Base-by-base conservation (phyloP, 1,140 invertebrate genomes). In the Drosophila varians region DNA sequence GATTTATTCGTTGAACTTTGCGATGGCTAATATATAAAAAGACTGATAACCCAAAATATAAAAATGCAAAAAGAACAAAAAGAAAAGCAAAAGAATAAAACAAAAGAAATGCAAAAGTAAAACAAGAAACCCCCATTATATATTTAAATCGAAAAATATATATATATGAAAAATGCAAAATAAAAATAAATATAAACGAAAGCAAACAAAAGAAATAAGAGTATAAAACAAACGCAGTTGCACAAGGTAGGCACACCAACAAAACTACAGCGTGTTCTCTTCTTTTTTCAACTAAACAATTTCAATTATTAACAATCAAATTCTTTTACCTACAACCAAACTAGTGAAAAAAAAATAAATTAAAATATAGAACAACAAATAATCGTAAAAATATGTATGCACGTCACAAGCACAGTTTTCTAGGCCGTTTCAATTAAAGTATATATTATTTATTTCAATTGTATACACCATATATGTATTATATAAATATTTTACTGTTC, bases 1-100 rank as follows among this genome's bases (percentile, higher is more conserved):
- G 89, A 90, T 90, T 86, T 90, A 90, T 90, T 90, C 89, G 89
- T 90, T 90, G 89, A 90, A 90, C 89, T 90, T 90, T 90, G 89
- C 89, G 88, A 90, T 90, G 89, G 89, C 89, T 90, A 90, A 90
- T 90, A 90, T 90, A 90, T 90, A 90, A 86, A 38, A 86, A 86
- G 89, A 90, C 88, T 90, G 89, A 86, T 77, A 84, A 80, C 68
- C 75, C 74, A 77, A 83, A 83, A 72, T 69, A 38, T 38, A 38
- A 38, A 65, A 77, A 62, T 61, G 45, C 71, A 57, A 84, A 38
- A 62, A 61, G 75, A 82, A 51, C 57, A 61, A 73, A 83, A 62
- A 42, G 16, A 42, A 38, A 42, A 42, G 16, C 16, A 42, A 42
- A 42, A 65, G 70, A 46, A 47, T 68, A 68, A 71, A 75, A 69